Evolutionary conservation across 2,888 invertebrate genomes (phyloP), one percentile per base, ranked within the genome.

Genomic region (Dastarcus helophoroides): DNA sequence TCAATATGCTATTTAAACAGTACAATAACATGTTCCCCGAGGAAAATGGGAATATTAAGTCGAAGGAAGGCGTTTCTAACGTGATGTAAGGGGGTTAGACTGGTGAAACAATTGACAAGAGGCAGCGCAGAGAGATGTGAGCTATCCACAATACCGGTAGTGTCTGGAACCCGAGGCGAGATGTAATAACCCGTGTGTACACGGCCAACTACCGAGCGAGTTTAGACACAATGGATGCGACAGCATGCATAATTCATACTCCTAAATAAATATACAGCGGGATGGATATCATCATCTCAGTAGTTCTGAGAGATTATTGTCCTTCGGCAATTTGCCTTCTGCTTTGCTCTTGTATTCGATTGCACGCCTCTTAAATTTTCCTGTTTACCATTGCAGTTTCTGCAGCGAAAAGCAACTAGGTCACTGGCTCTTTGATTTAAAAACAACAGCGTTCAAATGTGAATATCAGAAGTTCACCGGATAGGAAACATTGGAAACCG

Each of bases 201-300:
- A 43, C 38, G 38, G 37, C 36, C 39, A 39, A 43, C 36, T 40
- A 46, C 35, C 34, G 36, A 41, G 40, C 35, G 35, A 30, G 36
- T 37, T 43, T 43, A 49, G 45, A 51, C n/a, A n/a, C 51, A 52
- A 49, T 51, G 47, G 44, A 42, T 43, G 36, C 39, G 44, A 48
- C 42, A 46, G 41, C 46, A 51, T 55, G 51, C 54, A 57, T 57
- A 50, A 57, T 56, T 56, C 56, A 57, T 56, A 46, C 40, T 38
- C 51, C 49, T 54, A 52, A 57, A 54, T 52, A 56, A 57, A 57
- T 56, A 56, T 49, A 53, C 47, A 48, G 47, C 49, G 40, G 45
- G 48, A 51, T 51, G 48, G 50, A 54, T 53, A 56, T 52, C 51
- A 50, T 51, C 50, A 50, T 53, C 48, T 43, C 41, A 42, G 46